Evolutionary conservation across 2,888 invertebrate genomes (phyloP).

Genomic region (Scrobipalpa atriplicella): DNA sequence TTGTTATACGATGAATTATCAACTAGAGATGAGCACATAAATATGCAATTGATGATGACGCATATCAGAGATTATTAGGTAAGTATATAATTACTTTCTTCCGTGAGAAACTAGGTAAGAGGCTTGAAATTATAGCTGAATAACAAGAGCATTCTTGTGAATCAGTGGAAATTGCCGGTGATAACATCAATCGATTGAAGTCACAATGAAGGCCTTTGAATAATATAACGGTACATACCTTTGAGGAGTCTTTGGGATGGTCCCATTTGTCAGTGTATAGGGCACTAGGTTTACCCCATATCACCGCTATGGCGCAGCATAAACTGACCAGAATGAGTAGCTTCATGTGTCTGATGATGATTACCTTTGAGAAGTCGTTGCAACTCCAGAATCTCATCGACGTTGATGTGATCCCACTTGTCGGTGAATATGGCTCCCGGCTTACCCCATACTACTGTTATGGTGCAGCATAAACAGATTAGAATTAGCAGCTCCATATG

Average conservation of each 20-base stretch:
- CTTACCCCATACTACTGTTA: conserved; percentile 61
- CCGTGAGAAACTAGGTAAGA: neutral
- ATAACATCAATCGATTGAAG: neutral
- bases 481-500: neutral
- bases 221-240: too few species aligned
- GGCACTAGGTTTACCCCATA: conserved; percentile 63
- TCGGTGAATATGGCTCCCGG: conserved; percentile 83
- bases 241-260: too few species aligned
- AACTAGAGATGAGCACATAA: neutral
- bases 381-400: conserved; percentile 85
- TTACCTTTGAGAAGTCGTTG: conserved; percentile 74
- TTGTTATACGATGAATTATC: too few species aligned
- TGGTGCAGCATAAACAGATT: conserved; percentile 57
- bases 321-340: conserved; percentile 40
- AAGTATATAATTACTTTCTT: neutral
- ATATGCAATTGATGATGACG: neutral
- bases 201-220: too few species aligned
- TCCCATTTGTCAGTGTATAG: conserved; percentile 86
- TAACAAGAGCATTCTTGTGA: neutral
- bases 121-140: neutral
- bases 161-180: neutral
- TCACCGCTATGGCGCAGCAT: conserved; percentile 58
- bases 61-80: neutral
- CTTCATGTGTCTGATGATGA: neutral
- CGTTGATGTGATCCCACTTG: conserved; percentile 85